These are phyloP conservation scores for Podarcis lilfordi DNA, from an alignment of 2,797 vertebrate genomes.

Conservation along the genomic window DNA sequence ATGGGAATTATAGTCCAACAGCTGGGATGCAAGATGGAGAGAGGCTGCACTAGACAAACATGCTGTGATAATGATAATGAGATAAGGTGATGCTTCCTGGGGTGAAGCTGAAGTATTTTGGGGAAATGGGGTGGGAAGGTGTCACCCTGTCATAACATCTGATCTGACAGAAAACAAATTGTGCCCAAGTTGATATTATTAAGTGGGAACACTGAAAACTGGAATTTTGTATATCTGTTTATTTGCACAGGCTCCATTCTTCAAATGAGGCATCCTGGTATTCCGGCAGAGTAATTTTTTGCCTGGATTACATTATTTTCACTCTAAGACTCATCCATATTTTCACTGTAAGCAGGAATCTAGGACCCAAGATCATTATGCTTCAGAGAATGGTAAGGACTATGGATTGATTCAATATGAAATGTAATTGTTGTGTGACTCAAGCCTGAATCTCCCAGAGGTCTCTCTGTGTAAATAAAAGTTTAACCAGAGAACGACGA, in stretches of 20 bases:
- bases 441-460: not conserved
- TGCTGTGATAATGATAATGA: not conserved
- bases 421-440: not conserved
- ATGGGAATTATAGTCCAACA: no score
- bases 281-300: conserved; percentile 82
- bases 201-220: not conserved
- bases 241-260: conserved; percentile 71
- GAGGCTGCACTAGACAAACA: not conserved
- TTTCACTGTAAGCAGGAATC: conserved; percentile 83
- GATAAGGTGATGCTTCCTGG: not conserved
- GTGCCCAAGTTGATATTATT: not conserved
- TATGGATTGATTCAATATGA: not conserved
- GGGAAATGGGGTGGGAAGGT: no score
- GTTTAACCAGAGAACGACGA: not conserved
- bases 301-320: conserved; percentile 85
- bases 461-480: not conserved
- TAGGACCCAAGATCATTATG: conserved; percentile 86
- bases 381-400: conserved; percentile 83
- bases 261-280: conserved; percentile 78
- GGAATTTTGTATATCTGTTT: conserved; percentile 12
- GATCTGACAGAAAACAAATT: not conserved
- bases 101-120: not conserved
- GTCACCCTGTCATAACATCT: not conserved
- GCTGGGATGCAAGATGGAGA: no score
- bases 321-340: conserved; percentile 83